Evolutionary conservation across 2,113 vertebrate species (phyloP), one percentile per base, ranked within the genome.

Genomic region (Amblyornis subalaris): DNA sequence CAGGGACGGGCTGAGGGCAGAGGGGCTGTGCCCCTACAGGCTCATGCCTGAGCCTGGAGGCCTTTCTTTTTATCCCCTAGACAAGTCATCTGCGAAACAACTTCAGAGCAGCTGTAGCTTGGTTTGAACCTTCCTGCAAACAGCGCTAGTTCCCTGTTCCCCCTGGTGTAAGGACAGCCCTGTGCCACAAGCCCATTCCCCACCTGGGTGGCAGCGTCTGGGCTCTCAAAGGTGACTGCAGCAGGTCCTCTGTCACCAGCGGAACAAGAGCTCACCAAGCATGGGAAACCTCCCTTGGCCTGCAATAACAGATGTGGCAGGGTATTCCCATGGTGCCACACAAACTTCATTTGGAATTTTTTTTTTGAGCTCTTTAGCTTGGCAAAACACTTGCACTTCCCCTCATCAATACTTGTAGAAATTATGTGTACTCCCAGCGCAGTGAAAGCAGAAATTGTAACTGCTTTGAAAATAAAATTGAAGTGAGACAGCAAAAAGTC

Each of bases 281-380:
- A 0, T 1, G 0, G 25, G 44, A 92, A 94, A 76, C 10, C 19
- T 93, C 55, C 54, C 21, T 61, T 0, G 0, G 28, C 78, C 48
- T 1, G 0, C 3, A 0, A 31, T 0, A 0, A 28, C 42, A 85
- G 51, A 70, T 31, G 28, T 6, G 1, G 12, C 67, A 54, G 78
- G 58, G 71, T 90, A 85, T 94, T 96, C 94, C 85, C 71, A 8
- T 67, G 80, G 65, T 0, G 1, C 19, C 5, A 0, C 4, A 2
- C 35, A 62, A 71, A 89, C 53, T 78, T 88, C 1, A 0, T 23
- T 58, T 42, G 88, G 66, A 67, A 10, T 35, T 31, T 31, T 26
- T 82, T 64, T 89, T 88, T 66, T 44, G 11, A 87, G 36, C 19
- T 62, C 42, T 88, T 83, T 4, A 55, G n/a, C 67, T 69, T 70